phyloP scores from a whole-genome alignment of 2,888 invertebrate genomes.

The Hydropsyche betteni region DNA sequence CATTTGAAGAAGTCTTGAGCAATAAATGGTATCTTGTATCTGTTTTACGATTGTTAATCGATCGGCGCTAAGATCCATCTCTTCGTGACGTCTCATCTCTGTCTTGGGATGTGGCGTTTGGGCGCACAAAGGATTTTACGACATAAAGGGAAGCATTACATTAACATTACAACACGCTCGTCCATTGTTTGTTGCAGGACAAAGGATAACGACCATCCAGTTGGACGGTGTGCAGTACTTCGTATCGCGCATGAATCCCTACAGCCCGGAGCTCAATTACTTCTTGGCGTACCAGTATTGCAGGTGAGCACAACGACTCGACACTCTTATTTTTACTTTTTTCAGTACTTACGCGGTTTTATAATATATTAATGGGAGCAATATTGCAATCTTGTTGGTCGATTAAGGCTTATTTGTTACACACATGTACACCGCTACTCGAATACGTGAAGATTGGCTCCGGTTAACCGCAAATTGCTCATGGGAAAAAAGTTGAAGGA shows the following conservation, averaged over 20 bases:
- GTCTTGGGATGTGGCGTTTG: background rate
- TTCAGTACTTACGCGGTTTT: no score
- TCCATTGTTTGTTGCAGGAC: constrained; percentile 68
- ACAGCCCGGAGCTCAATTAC: constrained; percentile 86
- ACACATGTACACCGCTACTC: constrained; percentile 9
- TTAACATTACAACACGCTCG: constrained; percentile 45
- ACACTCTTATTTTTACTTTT: no score
- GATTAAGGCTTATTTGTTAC: constrained; percentile 6
- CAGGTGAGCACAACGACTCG: constrained; percentile 59
- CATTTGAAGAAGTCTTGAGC: no score
- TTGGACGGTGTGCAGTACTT: constrained; percentile 87
- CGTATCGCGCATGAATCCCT: constrained; percentile 87
- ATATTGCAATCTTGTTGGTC: background rate
- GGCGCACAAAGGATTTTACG: constrained; percentile 19
- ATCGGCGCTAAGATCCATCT: background rate
- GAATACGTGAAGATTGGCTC: background rate
- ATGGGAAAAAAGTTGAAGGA: background rate
- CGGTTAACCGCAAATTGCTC: constrained; percentile 2
- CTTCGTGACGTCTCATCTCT: background rate
- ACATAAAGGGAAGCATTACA: constrained; percentile 20
- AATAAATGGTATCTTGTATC: no score
- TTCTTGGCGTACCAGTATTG: constrained; percentile 89
- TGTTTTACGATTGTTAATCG: background rate
- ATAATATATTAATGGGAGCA: no score
- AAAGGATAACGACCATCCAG: constrained; percentile 87